Conservation (phyloP, 2,888 invertebrate genomes). For the Papilio gigon region DNA sequence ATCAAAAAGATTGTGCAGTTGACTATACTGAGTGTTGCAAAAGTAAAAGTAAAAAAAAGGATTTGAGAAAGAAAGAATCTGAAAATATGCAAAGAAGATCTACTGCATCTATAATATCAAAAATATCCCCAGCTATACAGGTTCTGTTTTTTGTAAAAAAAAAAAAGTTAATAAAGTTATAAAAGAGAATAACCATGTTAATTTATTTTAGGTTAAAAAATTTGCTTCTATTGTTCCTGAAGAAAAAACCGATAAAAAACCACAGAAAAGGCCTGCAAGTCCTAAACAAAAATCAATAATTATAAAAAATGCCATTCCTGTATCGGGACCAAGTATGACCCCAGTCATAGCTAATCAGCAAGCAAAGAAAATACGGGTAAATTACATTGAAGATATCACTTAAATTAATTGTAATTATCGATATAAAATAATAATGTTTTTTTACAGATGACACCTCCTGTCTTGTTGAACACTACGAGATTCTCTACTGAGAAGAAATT, state of each 20-base stretch:
- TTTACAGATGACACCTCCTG: constrained; percentile 50
- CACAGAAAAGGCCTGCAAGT: constrained; percentile 64
- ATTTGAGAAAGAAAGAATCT: constrained; percentile 59
- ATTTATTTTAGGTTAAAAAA: constrained; percentile 68
- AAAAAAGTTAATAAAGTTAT: background rate
- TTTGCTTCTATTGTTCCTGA: constrained; percentile 72
- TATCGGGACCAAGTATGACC: constrained; percentile 52
- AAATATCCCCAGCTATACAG: constrained; percentile 74
- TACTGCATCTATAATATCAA: constrained; percentile 56
- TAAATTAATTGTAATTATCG: constrained; percentile 9
- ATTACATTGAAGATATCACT: background rate
- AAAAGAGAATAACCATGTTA: background rate
- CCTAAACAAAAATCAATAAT: constrained; percentile 60
- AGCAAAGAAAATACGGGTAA: constrained; percentile 69
- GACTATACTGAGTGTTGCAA: constrained; percentile 74
- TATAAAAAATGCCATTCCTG: constrained; percentile 63
- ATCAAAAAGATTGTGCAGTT: constrained; percentile 62
- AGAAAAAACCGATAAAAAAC: constrained; percentile 65
- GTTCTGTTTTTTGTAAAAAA: constrained; percentile 47
- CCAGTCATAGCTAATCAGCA: constrained; percentile 51
- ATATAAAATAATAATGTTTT: constrained; percentile 7
- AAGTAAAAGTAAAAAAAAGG: constrained; percentile 57
- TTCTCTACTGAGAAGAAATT: constrained; percentile 55
- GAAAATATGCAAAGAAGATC: constrained; percentile 49
- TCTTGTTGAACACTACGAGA: constrained; percentile 54